These are phyloP conservation scores for Oreochromis mossambicus DNA, from an alignment of 2,797 vertebrate species.

Conservation along the genomic window DNA sequence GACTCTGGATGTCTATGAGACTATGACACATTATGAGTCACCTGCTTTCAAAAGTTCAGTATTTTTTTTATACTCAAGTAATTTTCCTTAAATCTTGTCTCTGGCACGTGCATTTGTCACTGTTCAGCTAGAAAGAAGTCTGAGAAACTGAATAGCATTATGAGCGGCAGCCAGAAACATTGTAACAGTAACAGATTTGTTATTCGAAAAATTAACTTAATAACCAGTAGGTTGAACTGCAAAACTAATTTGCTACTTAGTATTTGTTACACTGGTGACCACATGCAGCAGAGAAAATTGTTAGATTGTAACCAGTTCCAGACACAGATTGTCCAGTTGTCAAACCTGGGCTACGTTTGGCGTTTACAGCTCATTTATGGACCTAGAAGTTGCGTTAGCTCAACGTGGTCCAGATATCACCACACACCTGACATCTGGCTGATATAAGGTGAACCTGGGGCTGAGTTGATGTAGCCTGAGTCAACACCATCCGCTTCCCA, in stretches of 20 bases:
- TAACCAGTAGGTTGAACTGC: background rate
- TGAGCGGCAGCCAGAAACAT: background rate
- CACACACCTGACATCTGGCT: background rate
- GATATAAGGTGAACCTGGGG: background rate
- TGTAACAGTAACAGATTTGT: background rate
- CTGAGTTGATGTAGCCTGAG: background rate
- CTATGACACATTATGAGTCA: background rate
- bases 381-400: background rate
- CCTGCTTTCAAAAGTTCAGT: background rate
- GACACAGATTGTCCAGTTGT: background rate
- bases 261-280: background rate
- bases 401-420: accelerated
- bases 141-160: background rate
- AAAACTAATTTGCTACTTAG: background rate
- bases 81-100: background rate
- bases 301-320: background rate
- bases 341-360: background rate
- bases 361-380: background rate
- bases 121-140: background rate
- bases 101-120: background rate
- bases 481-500: background rate
- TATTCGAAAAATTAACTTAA: background rate
- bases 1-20: background rate
- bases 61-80: background rate
- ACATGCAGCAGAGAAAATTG: background rate